phyloP scores from a whole-genome alignment of 2,888 invertebrate genomes.

The Cecidostiba fungosa region DNA sequence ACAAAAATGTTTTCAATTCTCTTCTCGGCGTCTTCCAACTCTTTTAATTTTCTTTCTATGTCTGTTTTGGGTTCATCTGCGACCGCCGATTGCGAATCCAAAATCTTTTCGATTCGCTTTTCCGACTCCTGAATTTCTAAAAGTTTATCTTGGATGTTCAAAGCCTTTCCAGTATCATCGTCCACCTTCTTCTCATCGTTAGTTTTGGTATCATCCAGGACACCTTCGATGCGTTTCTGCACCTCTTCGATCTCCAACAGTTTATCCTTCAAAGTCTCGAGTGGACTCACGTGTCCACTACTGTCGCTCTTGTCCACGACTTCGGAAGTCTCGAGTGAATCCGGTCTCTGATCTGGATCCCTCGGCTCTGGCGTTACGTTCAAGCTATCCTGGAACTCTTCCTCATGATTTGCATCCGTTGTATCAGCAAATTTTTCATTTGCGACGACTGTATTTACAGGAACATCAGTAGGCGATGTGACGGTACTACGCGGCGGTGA shows the following conservation, averaged over 20 bases:
- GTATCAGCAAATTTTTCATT: neutral
- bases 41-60: constrained; percentile 64
- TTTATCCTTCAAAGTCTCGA: constrained; percentile 67
- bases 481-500: constrained; percentile 65
- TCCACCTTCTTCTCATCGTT: neutral
- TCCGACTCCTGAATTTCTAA: constrained; percentile 67
- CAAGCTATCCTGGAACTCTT: constrained; percentile 81
- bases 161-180: constrained; percentile 26
- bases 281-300: constrained; percentile 28
- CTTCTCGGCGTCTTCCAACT: constrained; percentile 67
- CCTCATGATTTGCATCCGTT: constrained; percentile 57
- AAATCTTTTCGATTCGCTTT: constrained; percentile 65
- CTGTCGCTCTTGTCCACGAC: constrained; percentile 36
- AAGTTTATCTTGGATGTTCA: constrained; percentile 64
- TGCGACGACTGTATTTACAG: neutral
- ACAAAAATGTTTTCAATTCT: constrained; percentile 63
- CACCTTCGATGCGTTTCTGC: constrained; percentile 68
- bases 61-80: neutral
- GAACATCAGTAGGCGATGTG: constrained; percentile 46
- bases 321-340: constrained; percentile 69
- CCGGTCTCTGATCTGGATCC: constrained; percentile 68
- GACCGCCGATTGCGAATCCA: constrained; percentile 44
- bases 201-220: constrained; percentile 58
- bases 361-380: constrained; percentile 72
- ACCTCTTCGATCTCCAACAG: constrained; percentile 69